A percentile compares a stretch with the other conserved stretches of the same genome.
Evolutionary conservation across 2,888 invertebrate genomes (phyloP).

Genomic region (Drosophila kanekoi): DNA sequence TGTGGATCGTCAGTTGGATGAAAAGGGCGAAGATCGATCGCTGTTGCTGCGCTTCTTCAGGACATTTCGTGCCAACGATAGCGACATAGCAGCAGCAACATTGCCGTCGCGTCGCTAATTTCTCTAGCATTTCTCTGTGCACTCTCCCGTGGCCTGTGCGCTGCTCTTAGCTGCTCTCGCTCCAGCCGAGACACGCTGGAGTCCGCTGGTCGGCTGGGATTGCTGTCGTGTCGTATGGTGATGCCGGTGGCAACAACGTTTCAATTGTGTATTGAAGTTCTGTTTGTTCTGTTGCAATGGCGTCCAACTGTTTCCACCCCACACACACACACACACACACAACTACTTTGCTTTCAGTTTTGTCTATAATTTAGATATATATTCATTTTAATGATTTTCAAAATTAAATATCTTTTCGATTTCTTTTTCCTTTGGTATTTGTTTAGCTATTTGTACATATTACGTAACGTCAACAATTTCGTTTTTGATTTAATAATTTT

Average conservation of each 20-base stretch:
- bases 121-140: conserved; percentile 12
- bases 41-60: conserved; percentile 81
- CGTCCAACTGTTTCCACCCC: conserved; percentile 7
- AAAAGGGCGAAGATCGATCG: conserved; percentile 74
- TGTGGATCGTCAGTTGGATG: conserved; percentile 69
- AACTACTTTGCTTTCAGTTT: conserved; percentile 8
- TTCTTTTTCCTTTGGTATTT: conserved; percentile 1
- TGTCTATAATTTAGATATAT: conserved; percentile 1
- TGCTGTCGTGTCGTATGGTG: conserved; percentile 21
- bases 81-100: conserved; percentile 22
- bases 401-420: conserved; percentile 27
- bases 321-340: no score
- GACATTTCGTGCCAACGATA: conserved; percentile 57
- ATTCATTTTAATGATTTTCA: conserved; percentile 35
- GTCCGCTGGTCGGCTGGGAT: conserved; percentile 20
- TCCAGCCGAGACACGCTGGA: conserved; percentile 44
- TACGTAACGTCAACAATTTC: conserved; percentile 19
- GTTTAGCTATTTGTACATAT: conserved; percentile 19
- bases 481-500: conserved; percentile 7
- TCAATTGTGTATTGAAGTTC: conserved; percentile 68
- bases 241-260: conserved; percentile 56
- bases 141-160: not conserved
- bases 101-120: conserved; percentile 34
- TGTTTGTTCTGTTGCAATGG: conserved; percentile 53
- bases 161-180: conserved; percentile 49